phyloP scores from a whole-genome alignment of 2,888 invertebrate species.

The Archips crataeganus region DNA sequence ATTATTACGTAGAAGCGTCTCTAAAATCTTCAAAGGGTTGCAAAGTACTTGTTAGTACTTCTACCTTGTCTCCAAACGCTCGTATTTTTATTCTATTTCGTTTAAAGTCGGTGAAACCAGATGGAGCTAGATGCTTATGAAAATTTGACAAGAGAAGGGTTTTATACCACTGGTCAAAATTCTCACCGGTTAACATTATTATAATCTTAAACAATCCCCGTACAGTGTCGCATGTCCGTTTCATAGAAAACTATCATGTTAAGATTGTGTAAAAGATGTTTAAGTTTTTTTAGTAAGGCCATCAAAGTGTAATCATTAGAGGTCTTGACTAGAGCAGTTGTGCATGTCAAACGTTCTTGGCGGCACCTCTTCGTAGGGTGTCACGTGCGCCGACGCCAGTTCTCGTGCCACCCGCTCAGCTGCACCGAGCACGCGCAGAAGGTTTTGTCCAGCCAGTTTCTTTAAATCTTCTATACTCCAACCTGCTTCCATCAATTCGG shows the following conservation, averaged over 20 bases:
- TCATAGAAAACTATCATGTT: too few relatives aligned
- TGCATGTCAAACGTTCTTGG: constrained; percentile 85
- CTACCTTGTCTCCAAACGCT: not conserved
- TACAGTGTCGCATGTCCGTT: too few relatives aligned
- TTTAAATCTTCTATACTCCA: constrained; percentile 92
- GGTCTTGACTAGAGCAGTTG: constrained; percentile 88
- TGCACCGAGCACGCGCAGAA: constrained; percentile 89
- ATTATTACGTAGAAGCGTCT: not conserved
- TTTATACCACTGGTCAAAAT: constrained; percentile 5
- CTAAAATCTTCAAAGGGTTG: not conserved
- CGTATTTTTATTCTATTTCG: not conserved
- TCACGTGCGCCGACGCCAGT: constrained; percentile 88
- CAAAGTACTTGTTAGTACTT: not conserved
- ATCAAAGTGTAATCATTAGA: constrained; percentile 55
- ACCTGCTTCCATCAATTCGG: constrained; percentile 91
- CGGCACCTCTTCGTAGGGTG: constrained; percentile 90
- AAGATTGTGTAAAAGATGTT: too few relatives aligned
- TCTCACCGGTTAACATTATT: not conserved
- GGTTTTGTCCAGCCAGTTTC: constrained; percentile 91
- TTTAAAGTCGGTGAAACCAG: not conserved
- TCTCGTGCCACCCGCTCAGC: constrained; percentile 91
- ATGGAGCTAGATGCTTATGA: constrained; percentile 1
- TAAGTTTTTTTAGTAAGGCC: too few relatives aligned
- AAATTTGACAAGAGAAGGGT: not conserved
- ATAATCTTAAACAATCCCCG: too few relatives aligned